Base-by-base conservation (phyloP, 2,888 invertebrate species). In the Copidosoma aretas region DNA sequence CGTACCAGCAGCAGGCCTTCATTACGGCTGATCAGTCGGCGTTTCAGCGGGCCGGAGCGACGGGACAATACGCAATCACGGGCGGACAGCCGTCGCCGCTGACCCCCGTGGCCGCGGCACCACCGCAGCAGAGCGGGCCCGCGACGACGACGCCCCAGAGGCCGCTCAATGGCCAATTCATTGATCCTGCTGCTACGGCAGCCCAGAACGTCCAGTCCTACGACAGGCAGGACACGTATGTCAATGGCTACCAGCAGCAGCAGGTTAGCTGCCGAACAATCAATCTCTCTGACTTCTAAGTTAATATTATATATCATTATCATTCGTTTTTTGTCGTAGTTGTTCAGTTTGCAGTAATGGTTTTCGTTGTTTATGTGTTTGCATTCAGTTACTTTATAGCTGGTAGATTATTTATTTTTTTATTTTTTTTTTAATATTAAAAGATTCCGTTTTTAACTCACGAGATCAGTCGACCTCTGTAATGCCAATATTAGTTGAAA, bases 201-300 rank as follows among this genome's bases (percentile, higher is more conserved):
- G 80, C 74, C 64, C 84, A 83, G 74, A 75, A 82, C 70, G 81
- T 82, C 62, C 78, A 69, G n/a, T 83, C 43, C 43, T 46, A 85
- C 73, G 81, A 83, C 65, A 80, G 83, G 73, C 83, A 85, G 74
- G 21, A 22, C 25, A 85, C 85, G 73, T 85, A 84, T 77, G 84
- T 85, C 68, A 85, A 85, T 76, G 85, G 85, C 72, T 82, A 84
- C 74, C 84, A 84, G 76, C 84, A 84, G 77, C 84, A 84, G 77
- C 84, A 84, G 83, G 84, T 84, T 72, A 72, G 72, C 72, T 72
- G 72, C 72, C 70, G 72, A 64, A 72, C 70, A 70, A 70, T 72
- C 68, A 68, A 72, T 70, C 70, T 72, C 72, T 70, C 70, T 70
- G 70, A 72, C 65, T 72, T 72, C 72, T 72, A 72, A 72, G 70